Conservation (phyloP, 2,113 vertebrate species). For the Thamnaconus septentrionalis region DNA sequence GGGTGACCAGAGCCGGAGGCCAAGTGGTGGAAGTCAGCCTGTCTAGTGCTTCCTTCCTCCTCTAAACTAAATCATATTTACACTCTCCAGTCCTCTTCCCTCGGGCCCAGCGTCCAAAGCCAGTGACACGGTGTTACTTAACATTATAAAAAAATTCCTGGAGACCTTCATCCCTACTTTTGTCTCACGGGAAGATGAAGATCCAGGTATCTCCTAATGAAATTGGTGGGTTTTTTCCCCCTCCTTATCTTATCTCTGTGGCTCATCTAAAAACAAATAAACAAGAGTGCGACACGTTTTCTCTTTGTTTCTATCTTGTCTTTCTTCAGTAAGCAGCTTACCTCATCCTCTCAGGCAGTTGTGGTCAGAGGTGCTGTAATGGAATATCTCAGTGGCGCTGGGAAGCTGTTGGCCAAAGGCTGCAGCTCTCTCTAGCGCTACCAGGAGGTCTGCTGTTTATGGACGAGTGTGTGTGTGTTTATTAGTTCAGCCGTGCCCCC, state of each 20-base stretch:
- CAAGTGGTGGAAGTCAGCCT: constrained; percentile 44
- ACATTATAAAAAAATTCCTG: constrained; percentile 71
- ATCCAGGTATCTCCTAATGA: constrained; percentile 49
- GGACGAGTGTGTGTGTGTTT: constrained; percentile 60
- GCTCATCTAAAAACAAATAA: constrained; percentile 24
- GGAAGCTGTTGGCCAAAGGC: constrained; percentile 43
- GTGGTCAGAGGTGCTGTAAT: constrained; percentile 45
- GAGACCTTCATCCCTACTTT: constrained; percentile 68
- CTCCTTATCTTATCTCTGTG: constrained; percentile 26
- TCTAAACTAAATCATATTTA: constrained; percentile 59
- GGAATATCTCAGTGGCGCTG: constrained; percentile 47
- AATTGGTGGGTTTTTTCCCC: constrained; percentile 72
- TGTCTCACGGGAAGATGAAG: constrained; percentile 69
- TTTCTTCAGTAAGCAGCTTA: constrained; percentile 47
- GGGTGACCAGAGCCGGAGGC: constrained; percentile 20
- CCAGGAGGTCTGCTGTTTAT: constrained; percentile 65
- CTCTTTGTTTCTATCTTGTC: constrained; percentile 36
- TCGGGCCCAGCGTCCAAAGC: constrained; percentile 57
- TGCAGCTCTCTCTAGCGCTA: constrained; percentile 32
- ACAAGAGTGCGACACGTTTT: constrained; percentile 44
- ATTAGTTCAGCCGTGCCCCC: constrained; percentile 54
- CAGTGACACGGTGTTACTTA: constrained; percentile 78
- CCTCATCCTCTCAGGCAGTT: constrained; percentile 49
- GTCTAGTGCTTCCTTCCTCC: constrained; percentile 53
- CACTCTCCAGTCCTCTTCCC: constrained; percentile 53